Evolutionary conservation across 1,140 invertebrate species (phyloP).

Genomic region (Phenacoccus solenopsis): DNA sequence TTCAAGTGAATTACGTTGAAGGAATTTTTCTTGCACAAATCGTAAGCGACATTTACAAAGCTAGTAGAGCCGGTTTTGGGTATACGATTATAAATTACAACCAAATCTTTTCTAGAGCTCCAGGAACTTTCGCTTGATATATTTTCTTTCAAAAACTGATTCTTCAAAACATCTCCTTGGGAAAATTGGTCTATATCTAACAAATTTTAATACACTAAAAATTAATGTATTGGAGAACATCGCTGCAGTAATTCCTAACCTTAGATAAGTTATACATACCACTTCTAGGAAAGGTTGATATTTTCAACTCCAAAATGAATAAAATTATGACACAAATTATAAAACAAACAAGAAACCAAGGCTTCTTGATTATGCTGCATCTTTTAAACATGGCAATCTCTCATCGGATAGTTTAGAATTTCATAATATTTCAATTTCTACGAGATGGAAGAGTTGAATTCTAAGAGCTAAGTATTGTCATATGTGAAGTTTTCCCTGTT

Average conservation of each 20-base stretch:
- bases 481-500: too few relatives aligned
- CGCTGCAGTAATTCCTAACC: too few relatives aligned
- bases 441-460: too few relatives aligned
- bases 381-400: constrained; percentile 9
- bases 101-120: constrained; percentile 39
- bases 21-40: constrained; percentile 81
- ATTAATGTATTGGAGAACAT: background rate
- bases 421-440: too few relatives aligned
- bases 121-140: background rate
- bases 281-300: background rate
- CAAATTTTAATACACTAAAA: too few relatives aligned
- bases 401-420: too few relatives aligned
- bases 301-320: background rate
- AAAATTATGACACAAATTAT: background rate
- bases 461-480: too few relatives aligned
- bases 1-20: constrained; percentile 95
- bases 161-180: background rate
- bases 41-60: constrained; percentile 93
- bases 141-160: background rate
- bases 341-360: background rate
- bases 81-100: constrained; percentile 91
- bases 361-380: background rate
- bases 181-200: background rate
- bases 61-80: constrained; percentile 99
- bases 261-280: background rate